Base-by-base conservation (phyloP, 35 echinoderm and acorn worm genomes). In the Heliocidaris tuberculata region DNA sequence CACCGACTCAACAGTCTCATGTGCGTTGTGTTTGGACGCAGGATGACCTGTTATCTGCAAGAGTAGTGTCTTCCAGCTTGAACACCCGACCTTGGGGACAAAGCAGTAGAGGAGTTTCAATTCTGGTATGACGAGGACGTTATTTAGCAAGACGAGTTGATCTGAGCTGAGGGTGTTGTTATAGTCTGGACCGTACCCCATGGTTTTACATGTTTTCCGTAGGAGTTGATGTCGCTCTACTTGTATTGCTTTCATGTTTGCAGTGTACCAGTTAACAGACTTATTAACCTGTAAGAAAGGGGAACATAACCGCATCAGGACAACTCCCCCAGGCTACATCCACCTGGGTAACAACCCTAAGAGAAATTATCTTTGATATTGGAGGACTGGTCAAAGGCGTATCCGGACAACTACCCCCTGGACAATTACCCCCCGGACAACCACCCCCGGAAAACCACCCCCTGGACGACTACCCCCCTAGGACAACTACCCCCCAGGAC, bases 51-150 rank as follows among this genome's bases (percentile, higher is more conserved):
- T 50, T 48, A 92, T 48, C 4, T 11, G 2, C 90, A 92, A 32
- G 13, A 92, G 90, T 5, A 92, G 12, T 13, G 42, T 27, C 29
- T 92, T 92, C 90, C 90, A 92, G 49, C 90, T 92, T 30, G 90
- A 50, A 16, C 90, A 92, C 11, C 90, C 49, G 19, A 92, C 90
- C 48, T 92, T 92, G 2, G 90, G 90, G 9, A 92, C 49, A 48
- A 3, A 92, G 50, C 90, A 92, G 49, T 92, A 92, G 27, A 92
- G 27, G 10, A 92, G 27, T 12, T 92, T 48, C 9, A 92, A 32
- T 56, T 92, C 12, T 11, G 90, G 90, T 27, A 92, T 54, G 15
- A 92, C 90, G 8, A 92, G 9, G 12, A 92, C 48, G 17, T 54
- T 0, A 27, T 32, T 30, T 17, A 92, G 30, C 50, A 4, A 4